Conservation (phyloP, 2,797 vertebrate species). For the Pangasius djambal region DNA sequence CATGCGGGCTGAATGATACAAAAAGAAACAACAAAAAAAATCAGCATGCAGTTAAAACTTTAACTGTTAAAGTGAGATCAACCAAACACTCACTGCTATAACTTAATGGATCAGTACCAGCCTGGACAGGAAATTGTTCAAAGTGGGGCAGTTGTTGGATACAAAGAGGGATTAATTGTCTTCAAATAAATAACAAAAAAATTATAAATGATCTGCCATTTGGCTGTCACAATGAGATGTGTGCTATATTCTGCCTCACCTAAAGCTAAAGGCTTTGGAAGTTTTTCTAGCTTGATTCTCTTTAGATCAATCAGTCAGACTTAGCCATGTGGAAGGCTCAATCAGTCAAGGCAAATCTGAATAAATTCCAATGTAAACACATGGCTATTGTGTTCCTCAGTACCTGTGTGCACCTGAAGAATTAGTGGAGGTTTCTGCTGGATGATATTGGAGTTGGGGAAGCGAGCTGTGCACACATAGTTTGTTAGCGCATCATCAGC, state of each 20-base stretch:
- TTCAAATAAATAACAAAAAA: not conserved
- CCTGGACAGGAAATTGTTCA: not conserved
- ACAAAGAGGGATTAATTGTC: constrained; percentile 33
- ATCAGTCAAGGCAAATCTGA: not conserved
- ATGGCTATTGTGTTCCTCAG: constrained; percentile 60
- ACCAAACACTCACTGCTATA: not conserved
- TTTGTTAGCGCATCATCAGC: constrained; percentile 87
- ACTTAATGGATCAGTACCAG: constrained; percentile 26
- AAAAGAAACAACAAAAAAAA: not conserved
- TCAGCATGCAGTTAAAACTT: not conserved
- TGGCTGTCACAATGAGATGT: too few species aligned
- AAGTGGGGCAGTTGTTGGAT: not conserved
- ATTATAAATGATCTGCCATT: not conserved
- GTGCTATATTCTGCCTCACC: not conserved
- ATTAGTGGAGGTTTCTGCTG: constrained; percentile 96
- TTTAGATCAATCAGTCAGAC: not conserved
- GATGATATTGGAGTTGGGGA: constrained; percentile 93
- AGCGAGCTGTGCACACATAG: constrained; percentile 95
- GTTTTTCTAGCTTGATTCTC: not conserved
- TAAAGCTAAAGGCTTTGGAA: not conserved
- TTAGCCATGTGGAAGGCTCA: not conserved
- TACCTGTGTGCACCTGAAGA: constrained; percentile 95
- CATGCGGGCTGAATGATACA: constrained; percentile 79
- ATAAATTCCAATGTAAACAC: not conserved
- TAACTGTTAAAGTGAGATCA: not conserved